Conservation (phyloP, 2,113 vertebrate species). For the Cebidichthys violaceus region DNA sequence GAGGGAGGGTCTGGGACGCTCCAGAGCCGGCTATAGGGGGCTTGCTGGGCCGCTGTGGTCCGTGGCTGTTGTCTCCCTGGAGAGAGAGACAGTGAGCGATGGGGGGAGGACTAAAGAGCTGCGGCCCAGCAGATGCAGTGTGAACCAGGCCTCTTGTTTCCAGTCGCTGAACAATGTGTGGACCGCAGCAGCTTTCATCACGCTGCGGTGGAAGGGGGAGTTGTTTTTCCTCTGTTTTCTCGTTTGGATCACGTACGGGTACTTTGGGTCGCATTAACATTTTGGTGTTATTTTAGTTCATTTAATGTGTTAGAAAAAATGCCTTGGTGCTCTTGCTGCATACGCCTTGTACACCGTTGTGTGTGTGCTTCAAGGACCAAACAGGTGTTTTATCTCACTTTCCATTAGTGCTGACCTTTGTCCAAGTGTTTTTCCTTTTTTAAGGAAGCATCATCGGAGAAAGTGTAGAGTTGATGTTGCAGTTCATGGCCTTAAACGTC, state of each 20-base stretch:
- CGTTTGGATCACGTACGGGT: constrained; percentile 28
- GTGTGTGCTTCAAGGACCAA: neutral
- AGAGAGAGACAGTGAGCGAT: constrained; percentile 63
- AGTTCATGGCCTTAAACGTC: neutral
- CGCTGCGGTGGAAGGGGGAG: constrained; percentile 26
- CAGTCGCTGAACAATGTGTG: constrained; percentile 53
- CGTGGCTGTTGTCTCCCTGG: constrained; percentile 57
- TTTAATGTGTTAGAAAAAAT: constrained; percentile 1
- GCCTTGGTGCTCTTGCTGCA: neutral
- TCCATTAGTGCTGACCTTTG: neutral
- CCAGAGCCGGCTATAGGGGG: constrained; percentile 16
- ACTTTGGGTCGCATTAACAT: neutral
- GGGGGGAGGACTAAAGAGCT: constrained; percentile 37
- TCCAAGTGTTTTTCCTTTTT: neutral
- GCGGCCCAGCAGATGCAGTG: constrained; percentile 64
- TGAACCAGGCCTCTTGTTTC: constrained; percentile 56
- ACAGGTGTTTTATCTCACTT: neutral
- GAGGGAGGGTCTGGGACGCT: constrained; percentile 43
- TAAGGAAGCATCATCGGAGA: neutral
- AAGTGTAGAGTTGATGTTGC: neutral
- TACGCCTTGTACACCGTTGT: neutral
- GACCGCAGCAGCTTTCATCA: constrained; percentile 29
- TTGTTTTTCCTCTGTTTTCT: neutral
- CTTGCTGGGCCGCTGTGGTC: constrained; percentile 43
- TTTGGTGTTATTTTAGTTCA: too few relatives aligned